phyloP scores from a whole-genome alignment of 2,113 vertebrate species.

The Tauraco erythrolophus region DNA sequence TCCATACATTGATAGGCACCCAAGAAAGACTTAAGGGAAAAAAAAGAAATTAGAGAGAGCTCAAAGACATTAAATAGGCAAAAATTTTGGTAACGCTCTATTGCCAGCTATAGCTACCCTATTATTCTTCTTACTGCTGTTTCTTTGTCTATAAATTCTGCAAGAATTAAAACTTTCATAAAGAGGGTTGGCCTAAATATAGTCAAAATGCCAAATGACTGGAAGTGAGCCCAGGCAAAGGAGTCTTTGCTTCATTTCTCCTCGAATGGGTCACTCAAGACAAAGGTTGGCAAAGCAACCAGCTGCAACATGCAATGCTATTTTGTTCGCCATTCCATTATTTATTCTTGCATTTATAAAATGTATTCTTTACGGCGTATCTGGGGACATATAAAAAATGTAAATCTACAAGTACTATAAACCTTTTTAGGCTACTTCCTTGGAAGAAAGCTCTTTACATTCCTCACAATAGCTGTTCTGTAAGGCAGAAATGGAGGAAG shows the following conservation, averaged over 20 bases:
- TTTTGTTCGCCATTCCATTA: background rate
- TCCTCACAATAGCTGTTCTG: background rate
- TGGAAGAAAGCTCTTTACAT: background rate
- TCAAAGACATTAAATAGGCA: background rate
- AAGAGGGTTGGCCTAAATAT: background rate
- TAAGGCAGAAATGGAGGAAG: background rate
- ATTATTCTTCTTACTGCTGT: background rate
- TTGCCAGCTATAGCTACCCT: background rate
- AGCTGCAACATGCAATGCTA: background rate
- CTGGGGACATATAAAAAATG: background rate
- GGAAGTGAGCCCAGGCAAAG: background rate
- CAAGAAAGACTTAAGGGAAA: background rate
- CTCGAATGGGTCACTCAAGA: conserved; percentile 24
- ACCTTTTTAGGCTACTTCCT: background rate
- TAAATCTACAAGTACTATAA: background rate
- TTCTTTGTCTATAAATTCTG: background rate
- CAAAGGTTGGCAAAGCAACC: background rate
- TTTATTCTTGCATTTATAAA: conserved; percentile 5
- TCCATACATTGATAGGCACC: background rate
- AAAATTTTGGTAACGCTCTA: background rate
- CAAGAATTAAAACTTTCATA: background rate
- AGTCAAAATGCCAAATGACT: background rate
- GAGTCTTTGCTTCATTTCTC: background rate
- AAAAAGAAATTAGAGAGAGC: background rate
- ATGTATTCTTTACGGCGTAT: background rate